Conservation (phyloP, 2,113 vertebrate genomes). For the Camelus bactrianus region DNA sequence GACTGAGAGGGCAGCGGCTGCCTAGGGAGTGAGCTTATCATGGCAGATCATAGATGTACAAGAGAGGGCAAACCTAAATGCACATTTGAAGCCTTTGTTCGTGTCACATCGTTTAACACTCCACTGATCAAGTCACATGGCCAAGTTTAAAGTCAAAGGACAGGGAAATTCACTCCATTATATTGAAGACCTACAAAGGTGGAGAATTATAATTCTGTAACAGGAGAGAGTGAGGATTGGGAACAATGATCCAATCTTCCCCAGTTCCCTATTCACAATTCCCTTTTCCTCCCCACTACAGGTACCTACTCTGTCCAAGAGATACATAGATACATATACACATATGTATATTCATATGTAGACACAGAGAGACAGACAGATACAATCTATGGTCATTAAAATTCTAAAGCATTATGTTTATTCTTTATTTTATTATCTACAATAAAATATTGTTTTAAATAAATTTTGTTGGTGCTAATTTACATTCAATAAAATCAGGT, state of each 20-base stretch:
- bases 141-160: background rate
- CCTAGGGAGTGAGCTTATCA: background rate
- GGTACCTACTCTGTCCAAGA: background rate
- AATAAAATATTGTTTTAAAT: slow-evolving; percentile 1
- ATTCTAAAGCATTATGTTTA: background rate
- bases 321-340: background rate
- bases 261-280: background rate
- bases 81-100: background rate
- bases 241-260: background rate
- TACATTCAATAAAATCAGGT: background rate
- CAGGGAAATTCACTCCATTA: background rate
- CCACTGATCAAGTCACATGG: background rate
- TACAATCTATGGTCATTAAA: background rate
- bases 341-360: background rate
- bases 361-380: background rate
- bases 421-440: background rate
- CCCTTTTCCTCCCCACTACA: background rate
- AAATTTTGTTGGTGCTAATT: background rate
- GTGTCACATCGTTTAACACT: background rate
- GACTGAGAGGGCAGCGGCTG: too few species aligned
- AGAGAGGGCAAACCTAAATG: background rate
- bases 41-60: background rate
- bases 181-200: background rate
- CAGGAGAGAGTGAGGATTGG: too few species aligned
- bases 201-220: background rate